These are phyloP conservation scores for Limnephilus lunatus DNA, from an alignment of 2,888 invertebrate genomes.

Conservation along the genomic window DNA sequence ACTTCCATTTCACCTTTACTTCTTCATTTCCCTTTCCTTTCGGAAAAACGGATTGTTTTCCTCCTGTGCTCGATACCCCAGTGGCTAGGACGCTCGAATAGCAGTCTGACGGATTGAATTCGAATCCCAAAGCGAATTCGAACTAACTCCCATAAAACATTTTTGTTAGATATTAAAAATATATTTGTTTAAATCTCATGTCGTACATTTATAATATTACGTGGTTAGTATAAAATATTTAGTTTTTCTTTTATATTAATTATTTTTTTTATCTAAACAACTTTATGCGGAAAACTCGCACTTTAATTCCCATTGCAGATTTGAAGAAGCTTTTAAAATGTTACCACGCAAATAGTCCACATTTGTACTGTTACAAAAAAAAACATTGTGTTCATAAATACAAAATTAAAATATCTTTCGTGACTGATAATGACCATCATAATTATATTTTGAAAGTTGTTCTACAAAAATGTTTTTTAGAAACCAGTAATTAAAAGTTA, in stretches of 20 bases:
- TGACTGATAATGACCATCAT: neutral
- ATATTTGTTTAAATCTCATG: neutral
- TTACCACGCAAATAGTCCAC: neutral
- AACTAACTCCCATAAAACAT: neutral
- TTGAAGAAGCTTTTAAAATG: neutral
- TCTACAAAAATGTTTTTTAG: neutral
- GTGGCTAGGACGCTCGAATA: too few relatives aligned
- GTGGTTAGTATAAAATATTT: too few relatives aligned
- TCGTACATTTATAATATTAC: neutral
- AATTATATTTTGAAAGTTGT: neutral
- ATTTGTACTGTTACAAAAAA: neutral
- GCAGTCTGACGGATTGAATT: neutral
- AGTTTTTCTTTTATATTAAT: too few relatives aligned
- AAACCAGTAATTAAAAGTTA: neutral
- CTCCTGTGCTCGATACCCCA: too few relatives aligned
- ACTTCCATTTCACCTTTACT: neutral
- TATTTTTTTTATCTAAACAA: neutral
- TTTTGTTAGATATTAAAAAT: neutral
- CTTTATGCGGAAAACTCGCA: neutral
- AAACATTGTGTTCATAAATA: neutral
- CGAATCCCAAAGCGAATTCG: neutral
- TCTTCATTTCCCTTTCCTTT: neutral
- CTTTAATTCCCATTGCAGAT: neutral
- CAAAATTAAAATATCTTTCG: neutral
- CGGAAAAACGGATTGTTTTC: neutral